Conservation (phyloP, 2,113 vertebrate species). For the Gavia stellata region DNA sequence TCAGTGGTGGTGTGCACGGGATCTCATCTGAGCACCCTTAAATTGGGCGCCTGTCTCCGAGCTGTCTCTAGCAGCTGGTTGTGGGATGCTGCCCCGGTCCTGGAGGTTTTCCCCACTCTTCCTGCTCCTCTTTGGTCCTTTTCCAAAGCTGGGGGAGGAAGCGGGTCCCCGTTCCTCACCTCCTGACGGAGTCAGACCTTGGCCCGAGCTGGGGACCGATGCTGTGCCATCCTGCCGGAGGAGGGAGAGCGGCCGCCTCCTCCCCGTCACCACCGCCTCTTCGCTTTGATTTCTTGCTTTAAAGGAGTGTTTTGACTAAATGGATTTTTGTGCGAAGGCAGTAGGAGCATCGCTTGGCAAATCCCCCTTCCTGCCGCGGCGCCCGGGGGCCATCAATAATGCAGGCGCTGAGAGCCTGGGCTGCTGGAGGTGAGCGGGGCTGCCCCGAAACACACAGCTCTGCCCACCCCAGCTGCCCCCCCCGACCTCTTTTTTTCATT, state of each 20-base stretch:
- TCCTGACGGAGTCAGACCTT: not conserved
- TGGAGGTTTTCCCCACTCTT: not conserved
- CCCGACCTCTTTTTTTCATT: not conserved
- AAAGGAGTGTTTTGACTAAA: constrained; percentile 42
- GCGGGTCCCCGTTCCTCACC: not conserved
- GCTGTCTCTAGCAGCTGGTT: not conserved
- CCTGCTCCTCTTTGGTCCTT: not conserved
- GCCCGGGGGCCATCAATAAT: constrained; percentile 28
- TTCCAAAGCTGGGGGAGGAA: not conserved
- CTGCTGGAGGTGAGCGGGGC: not conserved
- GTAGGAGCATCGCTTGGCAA: constrained; percentile 42
- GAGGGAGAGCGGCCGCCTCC: fast-evolving
- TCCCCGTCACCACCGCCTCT: not conserved
- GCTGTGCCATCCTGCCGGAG: fast-evolving
- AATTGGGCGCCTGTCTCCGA: fast-evolving
- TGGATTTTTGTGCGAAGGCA: constrained; percentile 34
- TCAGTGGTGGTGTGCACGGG: fast-evolving
- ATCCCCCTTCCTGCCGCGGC: not conserved
- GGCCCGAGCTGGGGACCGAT: not conserved
- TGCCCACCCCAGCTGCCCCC: not conserved
- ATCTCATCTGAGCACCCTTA: not conserved
- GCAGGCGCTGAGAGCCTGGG: not conserved
- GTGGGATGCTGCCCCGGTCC: not conserved
- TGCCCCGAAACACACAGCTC: not conserved
- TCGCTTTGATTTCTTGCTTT: not conserved